Base-by-base conservation (phyloP, 2,797 vertebrate species). In the Mormyrops boulengeri region DNA sequence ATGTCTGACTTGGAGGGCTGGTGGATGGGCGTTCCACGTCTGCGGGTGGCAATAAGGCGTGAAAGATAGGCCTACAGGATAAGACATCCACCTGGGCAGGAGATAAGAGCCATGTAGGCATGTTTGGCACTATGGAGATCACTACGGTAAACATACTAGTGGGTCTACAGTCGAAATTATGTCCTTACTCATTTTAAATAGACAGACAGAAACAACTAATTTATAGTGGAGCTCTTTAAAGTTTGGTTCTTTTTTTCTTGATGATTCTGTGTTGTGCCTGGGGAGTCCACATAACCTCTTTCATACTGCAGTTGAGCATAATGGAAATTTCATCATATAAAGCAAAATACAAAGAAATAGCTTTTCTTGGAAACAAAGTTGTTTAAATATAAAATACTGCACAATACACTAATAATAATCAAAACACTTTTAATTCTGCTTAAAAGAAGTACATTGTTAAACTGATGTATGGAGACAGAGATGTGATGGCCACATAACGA, bases 41-140 rank as follows among this genome's bases (percentile, higher is more conserved):
- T 73, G 49, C 26, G 89, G 87, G 50, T 30, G 49, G 66, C 30
- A 90, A 89, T 82, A 34, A 52, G 50, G 73, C 62, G 89, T 87
- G 88, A 88, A 86, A 90, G 91, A 91, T 92, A n/a, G 90, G 30
- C 66, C 8, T 57, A 9, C 26, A 4, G 88, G 90, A 90, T 92
- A 90, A 47, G 53, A 52, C 66, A 26, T 53, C 30, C 26, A 90
- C 85, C 91, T 90, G 88, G 90, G 22, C 14, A 12, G n/a, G 55
- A 22, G 89, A 91, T 92, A 44, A 88, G 91, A 91, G 91, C 88
- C 80, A 84, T 91, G 91, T 92, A 85, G 91, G 69, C 86, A 89
- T 88, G 30, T 9, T 52, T 87, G 60, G 88, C 88, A 88, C 91
- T 38, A 86, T 55, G 66, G 89, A 91, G 41, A 84, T 49, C 49